phyloP scores from a whole-genome alignment of 2,888 invertebrate species.

The Linhomoeus sp. region DNA sequence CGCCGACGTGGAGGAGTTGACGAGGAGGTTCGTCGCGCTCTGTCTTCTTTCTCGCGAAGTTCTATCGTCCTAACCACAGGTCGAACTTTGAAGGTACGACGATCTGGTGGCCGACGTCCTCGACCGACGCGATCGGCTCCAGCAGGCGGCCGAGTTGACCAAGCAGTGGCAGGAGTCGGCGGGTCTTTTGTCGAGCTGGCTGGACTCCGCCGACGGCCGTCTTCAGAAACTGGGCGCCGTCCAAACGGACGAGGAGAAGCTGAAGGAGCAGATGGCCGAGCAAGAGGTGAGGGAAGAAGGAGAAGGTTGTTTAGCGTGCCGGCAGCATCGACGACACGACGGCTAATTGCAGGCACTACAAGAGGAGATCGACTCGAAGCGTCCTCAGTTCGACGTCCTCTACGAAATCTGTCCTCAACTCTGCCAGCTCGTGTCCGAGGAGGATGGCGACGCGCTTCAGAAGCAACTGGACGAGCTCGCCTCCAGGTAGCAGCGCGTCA shows the following conservation, averaged over 20 bases:
- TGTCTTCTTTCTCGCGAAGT: too few species aligned
- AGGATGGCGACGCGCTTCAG: slow-evolving; percentile 61
- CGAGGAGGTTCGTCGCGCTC: too few species aligned
- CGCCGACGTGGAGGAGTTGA: slow-evolving; percentile 41
- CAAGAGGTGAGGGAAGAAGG: slow-evolving; percentile 45
- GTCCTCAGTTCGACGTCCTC: slow-evolving; percentile 31
- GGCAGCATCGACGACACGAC: too few species aligned
- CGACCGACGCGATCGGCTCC: slow-evolving; percentile 64
- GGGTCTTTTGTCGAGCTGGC: slow-evolving; percentile 62
- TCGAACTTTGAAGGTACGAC: slow-evolving; percentile 8
- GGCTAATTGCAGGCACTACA: too few species aligned
- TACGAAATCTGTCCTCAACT: slow-evolving; percentile 70
- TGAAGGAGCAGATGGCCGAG: slow-evolving; percentile 66
- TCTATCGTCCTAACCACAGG: too few species aligned
- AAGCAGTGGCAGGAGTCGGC: slow-evolving; percentile 47
- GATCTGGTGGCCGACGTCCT: slow-evolving; percentile 53
- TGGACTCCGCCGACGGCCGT: slow-evolving; percentile 62
- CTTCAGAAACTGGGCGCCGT: slow-evolving; percentile 71
- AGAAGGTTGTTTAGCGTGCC: neutral
- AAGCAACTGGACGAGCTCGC: slow-evolving; percentile 67
- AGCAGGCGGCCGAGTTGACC: slow-evolving; percentile 70
- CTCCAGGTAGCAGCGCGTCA: slow-evolving; percentile 48
- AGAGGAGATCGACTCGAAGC: slow-evolving; percentile 14
- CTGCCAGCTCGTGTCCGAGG: slow-evolving; percentile 62
- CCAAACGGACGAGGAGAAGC: slow-evolving; percentile 82